phyloP scores from a whole-genome alignment of 2,113 vertebrate genomes.

The Callionymus lyra region DNA sequence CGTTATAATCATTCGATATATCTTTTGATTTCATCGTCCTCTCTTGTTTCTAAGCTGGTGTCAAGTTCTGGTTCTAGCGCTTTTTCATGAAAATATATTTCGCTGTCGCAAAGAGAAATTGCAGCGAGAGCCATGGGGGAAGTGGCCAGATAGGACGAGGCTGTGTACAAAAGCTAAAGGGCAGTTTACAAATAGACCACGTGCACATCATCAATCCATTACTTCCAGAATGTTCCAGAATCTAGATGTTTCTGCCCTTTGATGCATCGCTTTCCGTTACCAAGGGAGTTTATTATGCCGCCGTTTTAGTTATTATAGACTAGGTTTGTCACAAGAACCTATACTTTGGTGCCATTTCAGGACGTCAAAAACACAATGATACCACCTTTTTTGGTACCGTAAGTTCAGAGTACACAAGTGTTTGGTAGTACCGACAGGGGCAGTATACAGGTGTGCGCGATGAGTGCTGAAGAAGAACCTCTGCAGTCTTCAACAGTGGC shows the following conservation, averaged over 20 bases:
- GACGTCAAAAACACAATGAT: no score
- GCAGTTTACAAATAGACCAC: constrained; percentile 49
- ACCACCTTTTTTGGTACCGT: no score
- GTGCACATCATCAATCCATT: constrained; percentile 47
- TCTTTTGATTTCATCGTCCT: constrained; percentile 37
- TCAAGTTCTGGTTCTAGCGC: constrained; percentile 40
- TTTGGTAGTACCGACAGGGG: no score
- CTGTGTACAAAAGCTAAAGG: constrained; percentile 18
- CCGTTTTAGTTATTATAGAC: no score
- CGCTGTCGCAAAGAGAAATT: constrained; percentile 17
- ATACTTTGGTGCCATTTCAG: no score
- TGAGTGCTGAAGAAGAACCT: no score
- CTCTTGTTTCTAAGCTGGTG: constrained; percentile 30
- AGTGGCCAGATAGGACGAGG: no score
- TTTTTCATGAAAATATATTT: constrained; percentile 43
- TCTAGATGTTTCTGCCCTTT: constrained; percentile 37
- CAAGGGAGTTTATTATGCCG: constrained; percentile 30
- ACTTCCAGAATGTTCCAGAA: constrained; percentile 29
- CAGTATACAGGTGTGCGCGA: no score
- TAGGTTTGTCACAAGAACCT: no score
- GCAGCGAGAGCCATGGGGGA: constrained; percentile 22
- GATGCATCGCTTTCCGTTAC: constrained; percentile 40
- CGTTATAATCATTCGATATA: constrained; percentile 73
- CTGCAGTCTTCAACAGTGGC: no score
- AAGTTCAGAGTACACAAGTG: no score